Evolutionary conservation across 2,888 invertebrate species (phyloP).

Genomic region (Myathropa florea): DNA sequence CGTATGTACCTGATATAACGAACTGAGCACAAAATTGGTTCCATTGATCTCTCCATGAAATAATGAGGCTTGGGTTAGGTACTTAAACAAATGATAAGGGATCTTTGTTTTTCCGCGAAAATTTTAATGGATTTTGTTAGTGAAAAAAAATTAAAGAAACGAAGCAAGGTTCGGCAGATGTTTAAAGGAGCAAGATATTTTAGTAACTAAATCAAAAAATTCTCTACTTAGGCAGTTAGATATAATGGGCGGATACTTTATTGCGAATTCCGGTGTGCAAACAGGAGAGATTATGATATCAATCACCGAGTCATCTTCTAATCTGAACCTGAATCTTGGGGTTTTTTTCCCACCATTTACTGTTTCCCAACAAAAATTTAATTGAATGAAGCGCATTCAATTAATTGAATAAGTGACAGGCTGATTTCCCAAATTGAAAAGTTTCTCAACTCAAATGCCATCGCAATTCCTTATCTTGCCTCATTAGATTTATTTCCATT

Average conservation of each 20-base stretch:
- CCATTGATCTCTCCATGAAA: neutral
- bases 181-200: neutral
- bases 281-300: neutral
- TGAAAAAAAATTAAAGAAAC: neutral
- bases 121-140: neutral
- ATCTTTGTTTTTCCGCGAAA: neutral
- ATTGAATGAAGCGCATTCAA: neutral
- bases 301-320: neutral
- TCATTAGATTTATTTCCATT: conserved; percentile 4
- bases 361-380: neutral
- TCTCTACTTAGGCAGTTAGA: neutral
- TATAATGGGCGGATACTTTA: neutral
- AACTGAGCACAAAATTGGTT: neutral
- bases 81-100: too few species aligned
- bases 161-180: neutral
- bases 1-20: neutral
- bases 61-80: neutral
- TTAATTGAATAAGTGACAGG: neutral
- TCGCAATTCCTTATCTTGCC: conserved; percentile 22
- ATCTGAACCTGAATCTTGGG: neutral
- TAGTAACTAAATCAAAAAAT: neutral
- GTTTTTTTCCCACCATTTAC: neutral
- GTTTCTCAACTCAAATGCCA: conserved; percentile 26
- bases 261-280: neutral
- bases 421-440: conserved; percentile 16